A percentile compares a stretch with the other conserved stretches of the same genome.
phyloP scores from a whole-genome alignment of 2,888 invertebrate species.

The Lomographa bimaculata region DNA sequence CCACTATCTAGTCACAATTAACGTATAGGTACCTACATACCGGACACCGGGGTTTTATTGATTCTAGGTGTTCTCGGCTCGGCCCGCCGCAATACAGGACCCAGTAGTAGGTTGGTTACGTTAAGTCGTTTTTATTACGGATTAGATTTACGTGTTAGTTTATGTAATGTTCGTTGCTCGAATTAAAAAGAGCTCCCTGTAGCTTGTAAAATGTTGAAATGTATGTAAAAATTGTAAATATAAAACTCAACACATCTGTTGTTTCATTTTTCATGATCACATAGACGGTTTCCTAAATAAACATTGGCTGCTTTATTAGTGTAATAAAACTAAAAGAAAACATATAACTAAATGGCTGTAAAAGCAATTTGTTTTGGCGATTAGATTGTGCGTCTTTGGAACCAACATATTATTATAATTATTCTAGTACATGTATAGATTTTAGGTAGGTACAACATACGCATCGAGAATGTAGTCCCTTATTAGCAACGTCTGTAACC shows the following conservation, averaged over 20 bases:
- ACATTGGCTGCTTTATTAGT: constrained; percentile 35
- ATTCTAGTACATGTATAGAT: no score
- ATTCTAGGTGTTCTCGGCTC: constrained; percentile 73
- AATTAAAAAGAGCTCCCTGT: constrained; percentile 83
- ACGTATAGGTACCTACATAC: constrained; percentile 35
- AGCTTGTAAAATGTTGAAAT: constrained; percentile 83
- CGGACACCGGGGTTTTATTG: constrained; percentile 78
- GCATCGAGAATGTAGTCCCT: no score
- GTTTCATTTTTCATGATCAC: constrained; percentile 67
- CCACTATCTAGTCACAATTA: constrained; percentile 54
- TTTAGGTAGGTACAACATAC: no score
- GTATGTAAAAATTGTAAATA: constrained; percentile 83
- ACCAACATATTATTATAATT: no score
- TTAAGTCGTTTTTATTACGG: constrained; percentile 79
- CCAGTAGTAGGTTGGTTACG: constrained; percentile 75
- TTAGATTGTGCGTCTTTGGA: constrained; percentile 26
- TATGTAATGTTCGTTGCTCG: constrained; percentile 84
- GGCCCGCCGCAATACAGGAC: constrained; percentile 60
- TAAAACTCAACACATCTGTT: constrained; percentile 71
- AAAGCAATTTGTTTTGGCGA: constrained; percentile 24
- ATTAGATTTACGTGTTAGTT: constrained; percentile 83
- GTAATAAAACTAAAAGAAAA: constrained; percentile 41
- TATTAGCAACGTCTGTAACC: no score
- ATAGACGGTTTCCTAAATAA: constrained; percentile 45
- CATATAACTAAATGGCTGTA: constrained; percentile 27